Conservation (phyloP, 2,797 vertebrate species). For the Antennarius maculatus region DNA sequence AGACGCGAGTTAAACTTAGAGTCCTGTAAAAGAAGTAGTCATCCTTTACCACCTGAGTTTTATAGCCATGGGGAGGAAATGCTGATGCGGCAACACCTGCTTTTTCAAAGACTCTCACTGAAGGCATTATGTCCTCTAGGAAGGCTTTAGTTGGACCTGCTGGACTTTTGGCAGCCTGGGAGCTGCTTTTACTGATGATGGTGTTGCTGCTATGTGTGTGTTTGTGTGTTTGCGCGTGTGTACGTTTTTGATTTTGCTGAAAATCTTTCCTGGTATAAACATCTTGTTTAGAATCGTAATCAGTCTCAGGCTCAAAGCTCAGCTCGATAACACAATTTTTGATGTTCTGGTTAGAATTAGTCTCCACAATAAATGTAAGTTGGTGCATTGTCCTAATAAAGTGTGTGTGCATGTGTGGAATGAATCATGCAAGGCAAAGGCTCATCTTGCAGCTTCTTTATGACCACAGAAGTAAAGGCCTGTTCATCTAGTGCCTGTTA, state of each 20-base stretch:
- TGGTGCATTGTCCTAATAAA: too few relatives aligned
- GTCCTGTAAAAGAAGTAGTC: constrained; percentile 15
- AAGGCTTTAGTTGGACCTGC: constrained; percentile 44
- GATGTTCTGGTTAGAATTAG: too few relatives aligned
- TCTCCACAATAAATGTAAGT: too few relatives aligned
- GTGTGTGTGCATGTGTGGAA: background rate
- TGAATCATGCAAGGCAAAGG: background rate
- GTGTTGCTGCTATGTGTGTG: background rate
- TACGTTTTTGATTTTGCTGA: too few relatives aligned
- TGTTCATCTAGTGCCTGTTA: background rate
- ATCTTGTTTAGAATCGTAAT: too few relatives aligned
- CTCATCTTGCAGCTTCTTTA: constrained; percentile 3
- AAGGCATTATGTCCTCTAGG: constrained; percentile 35
- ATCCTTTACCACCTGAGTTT: constrained; percentile 33
- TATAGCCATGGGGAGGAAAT: constrained; percentile 7
- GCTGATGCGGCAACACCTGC: constrained; percentile 42
- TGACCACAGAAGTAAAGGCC: background rate
- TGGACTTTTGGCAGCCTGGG: constrained; percentile 12
- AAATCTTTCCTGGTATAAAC: too few relatives aligned
- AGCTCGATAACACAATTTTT: too few relatives aligned
- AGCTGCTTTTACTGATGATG: constrained; percentile 13
- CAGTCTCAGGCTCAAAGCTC: too few relatives aligned
- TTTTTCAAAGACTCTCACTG: constrained; percentile 8
- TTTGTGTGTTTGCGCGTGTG: background rate
- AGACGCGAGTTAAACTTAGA: background rate